Base-by-base conservation (phyloP, 2,888 invertebrate species). In the Leptarthrus brevirostris region DNA sequence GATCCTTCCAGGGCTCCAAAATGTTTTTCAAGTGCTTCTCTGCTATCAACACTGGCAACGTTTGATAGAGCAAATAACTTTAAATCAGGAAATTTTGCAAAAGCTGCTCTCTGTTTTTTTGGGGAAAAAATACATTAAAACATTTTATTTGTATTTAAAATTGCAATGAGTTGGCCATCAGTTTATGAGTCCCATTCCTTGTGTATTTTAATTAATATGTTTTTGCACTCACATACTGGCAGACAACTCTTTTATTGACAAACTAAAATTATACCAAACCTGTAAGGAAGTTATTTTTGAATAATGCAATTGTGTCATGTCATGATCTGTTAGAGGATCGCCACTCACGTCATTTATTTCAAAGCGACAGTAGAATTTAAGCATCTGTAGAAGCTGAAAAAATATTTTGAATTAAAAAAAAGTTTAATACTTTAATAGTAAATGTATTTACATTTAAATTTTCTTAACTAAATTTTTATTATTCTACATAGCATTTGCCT, bases 331-430 rank as follows among this genome's bases (percentile, higher is more conserved):
- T 78, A 98, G 87, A 0, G 97, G 94, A 83, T 97, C 97, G 0
- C 98, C 98, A 0, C 94, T 93, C 80, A 94, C 93, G 81, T 99
- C 98, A 83, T 95, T 96, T 77, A 99, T 99, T 86, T 99, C 99
- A 85, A 99, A 99, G 75, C 95, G 90, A 0, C 95, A 92, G 85
- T 99, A 99, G 83, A 98, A 98, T 82, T 96, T 96, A 70, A 99
- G 86, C 92, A 97, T 96, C 78, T 96, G 94, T 79, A 98, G 86
- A 3, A 99, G 87, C 94, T 98, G 88, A 10, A 89, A 89, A 77
- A 79, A n/a, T n/a, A n/a, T n/a, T n/a, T n/a, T n/a, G n/a, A n/a
- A n/a, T n/a, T n/a, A n/a, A n/a, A n/a, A n/a, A n/a, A n/a, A n/a
- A n/a, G n/a, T n/a, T n/a, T n/a, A n/a, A n/a, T n/a, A n/a, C n/a